Evolutionary conservation across 2,797 vertebrate genomes (phyloP), one percentile per base, ranked within the genome.

Genomic region (Thaleichthys pacificus): DNA sequence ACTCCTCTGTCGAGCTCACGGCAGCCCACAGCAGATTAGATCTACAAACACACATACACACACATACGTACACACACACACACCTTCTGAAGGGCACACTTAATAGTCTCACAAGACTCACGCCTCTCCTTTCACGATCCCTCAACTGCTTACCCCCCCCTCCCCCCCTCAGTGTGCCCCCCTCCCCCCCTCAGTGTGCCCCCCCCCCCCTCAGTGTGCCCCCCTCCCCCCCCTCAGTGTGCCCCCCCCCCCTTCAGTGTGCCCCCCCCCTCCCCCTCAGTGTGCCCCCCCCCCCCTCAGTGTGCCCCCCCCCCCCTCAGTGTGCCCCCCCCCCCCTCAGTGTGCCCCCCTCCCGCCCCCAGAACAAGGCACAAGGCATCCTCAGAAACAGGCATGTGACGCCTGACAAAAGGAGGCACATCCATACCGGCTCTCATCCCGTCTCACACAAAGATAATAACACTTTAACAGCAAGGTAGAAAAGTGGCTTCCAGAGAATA

Each of bases 371-470:
- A 89, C 80, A 87, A 88, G 84, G 80, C 75, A 66, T 82, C 83
- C 87, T 89, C 87, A 87, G 89, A 89, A 91, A 91, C 84, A 89
- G 82, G 83, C 88, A 87, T 86, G 83, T 86, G 83, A 83, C 81
- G 81, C 80, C 82, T 77, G 82, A 88, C 87, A 90, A 88, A 89
- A 86, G 78, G 64, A 58, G 56, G 75, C 72, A 57, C 72, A 80
- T 86, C 78, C 77, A 77, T 75, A 84, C 78, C 85, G 78, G 78
- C 85, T 79, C 85, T 75, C 71, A 77, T 87, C 84, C 87, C 84
- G 79, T 87, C 83, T 86, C 80, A 86, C 82, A 88, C 85, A 91
- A 91, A 87, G 85, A 86, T 89, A 90, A 92, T 82, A 83, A 84
- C 78, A 86, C 85, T 85, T 76, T 28, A 65, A 68, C 32, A 61